These are phyloP conservation scores for Eulemur macaco DNA, from an alignment of 2,113 vertebrate genomes.

Conservation along the genomic window DNA sequence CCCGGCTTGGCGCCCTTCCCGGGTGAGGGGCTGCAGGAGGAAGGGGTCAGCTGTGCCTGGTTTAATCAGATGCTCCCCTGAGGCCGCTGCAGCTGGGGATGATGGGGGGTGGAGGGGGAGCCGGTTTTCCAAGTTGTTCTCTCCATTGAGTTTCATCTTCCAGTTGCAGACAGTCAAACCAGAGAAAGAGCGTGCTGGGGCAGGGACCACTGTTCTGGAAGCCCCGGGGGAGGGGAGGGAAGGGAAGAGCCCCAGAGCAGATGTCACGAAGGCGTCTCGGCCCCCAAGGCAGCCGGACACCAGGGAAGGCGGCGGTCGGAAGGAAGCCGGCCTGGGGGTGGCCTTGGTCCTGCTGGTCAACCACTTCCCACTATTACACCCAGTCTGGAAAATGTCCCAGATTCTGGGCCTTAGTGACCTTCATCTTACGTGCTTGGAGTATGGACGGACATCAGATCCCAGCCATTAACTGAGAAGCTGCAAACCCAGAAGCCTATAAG, in stretches of 20 bases:
- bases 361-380: not conserved
- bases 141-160: not conserved
- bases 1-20: accelerated
- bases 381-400: not conserved
- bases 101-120: not conserved
- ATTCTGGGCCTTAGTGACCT: not conserved
- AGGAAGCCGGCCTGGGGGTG: accelerated
- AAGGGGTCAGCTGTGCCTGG: accelerated
- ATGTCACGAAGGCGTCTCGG: not conserved
- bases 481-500: not conserved
- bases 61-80: not conserved
- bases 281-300: not conserved
- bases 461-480: not conserved
- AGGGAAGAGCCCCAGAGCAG: not conserved
- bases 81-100: not conserved
- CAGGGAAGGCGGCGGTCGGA: accelerated
- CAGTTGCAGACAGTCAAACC: not conserved
- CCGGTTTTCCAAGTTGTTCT: too few species aligned
- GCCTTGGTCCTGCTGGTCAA: not conserved
- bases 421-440: too few species aligned
- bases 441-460: not conserved
- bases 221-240: accelerated
- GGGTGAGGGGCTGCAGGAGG: too few species aligned
- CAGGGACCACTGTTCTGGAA: not conserved
- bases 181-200: not conserved